A percentile compares a stretch with the other conserved stretches of the same genome.
Conservation (phyloP, 2,797 vertebrate species). For the Spinibarbus caldwelli region DNA sequence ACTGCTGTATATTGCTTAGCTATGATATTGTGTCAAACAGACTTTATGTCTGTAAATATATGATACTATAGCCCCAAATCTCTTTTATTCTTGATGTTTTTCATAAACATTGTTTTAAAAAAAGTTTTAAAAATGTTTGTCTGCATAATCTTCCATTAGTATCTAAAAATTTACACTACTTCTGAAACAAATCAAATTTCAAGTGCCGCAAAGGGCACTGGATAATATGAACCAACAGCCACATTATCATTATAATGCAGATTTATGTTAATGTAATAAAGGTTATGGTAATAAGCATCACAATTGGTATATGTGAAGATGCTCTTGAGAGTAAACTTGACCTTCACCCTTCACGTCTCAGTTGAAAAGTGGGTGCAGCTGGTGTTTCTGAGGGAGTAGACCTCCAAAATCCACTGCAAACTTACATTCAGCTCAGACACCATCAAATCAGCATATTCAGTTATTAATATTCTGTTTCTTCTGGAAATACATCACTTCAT, state of each 20-base stretch:
- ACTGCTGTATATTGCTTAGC: neutral
- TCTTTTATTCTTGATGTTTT: neutral
- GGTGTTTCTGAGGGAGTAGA: neutral
- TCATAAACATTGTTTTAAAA: neutral
- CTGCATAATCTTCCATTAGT: neutral
- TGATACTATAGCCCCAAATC: neutral
- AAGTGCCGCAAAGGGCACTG: neutral
- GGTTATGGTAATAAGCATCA: neutral
- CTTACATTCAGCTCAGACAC: neutral
- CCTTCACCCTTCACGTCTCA: neutral
- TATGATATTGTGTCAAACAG: neutral
- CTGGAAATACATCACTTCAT: neutral
- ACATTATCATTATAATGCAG: neutral
- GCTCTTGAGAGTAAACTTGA: slow-evolving; percentile 16
- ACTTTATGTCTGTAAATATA: neutral
- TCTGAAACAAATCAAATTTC: neutral
- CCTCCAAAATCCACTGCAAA: neutral
- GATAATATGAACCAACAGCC: neutral
- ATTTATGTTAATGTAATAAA: slow-evolving; percentile 10
- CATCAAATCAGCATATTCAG: neutral
- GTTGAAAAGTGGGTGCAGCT: neutral
- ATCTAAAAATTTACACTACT: neutral
- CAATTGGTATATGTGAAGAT: slow-evolving; percentile 9
- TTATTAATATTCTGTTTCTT: neutral
- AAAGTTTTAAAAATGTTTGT: neutral